A percentile compares a stretch with the other conserved stretches of the same genome.
Conservation (phyloP, 53 echinoderm and acorn worm species). For the Astropecten irregularis region DNA sequence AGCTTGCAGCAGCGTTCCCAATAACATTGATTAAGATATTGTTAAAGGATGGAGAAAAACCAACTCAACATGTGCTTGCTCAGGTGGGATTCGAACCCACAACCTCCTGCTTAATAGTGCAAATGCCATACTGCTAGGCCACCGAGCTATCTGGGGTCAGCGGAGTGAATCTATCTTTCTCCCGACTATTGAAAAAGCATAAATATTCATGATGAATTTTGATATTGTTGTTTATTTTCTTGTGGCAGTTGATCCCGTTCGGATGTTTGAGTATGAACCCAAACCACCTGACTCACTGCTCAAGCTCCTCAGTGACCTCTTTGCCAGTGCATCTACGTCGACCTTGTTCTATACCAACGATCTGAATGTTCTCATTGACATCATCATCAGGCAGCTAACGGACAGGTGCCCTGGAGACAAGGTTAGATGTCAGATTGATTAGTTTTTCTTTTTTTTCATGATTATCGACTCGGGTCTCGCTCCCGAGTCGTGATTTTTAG, state of each 20-base stretch:
- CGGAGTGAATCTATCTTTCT: no score
- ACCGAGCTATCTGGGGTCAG: no score
- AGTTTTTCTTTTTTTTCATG: background rate
- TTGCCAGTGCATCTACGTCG: conserved; percentile 83
- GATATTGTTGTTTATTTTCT: no score
- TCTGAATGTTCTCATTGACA: conserved; percentile 96
- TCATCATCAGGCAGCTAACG: conserved; percentile 87
- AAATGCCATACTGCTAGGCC: no score
- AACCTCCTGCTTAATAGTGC: no score
- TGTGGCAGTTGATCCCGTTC: conserved; percentile 93
- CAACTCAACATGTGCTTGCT: no score
- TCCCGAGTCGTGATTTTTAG: no score
- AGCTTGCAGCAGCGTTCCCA: no score
- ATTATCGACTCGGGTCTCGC: background rate
- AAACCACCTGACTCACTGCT: conserved; percentile 84
- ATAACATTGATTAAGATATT: no score
- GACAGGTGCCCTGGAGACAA: conserved; percentile 81
- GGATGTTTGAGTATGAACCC: conserved; percentile 83
- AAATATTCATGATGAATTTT: background rate
- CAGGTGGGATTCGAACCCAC: no score
- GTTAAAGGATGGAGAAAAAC: no score
- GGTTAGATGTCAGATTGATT: conserved; percentile 45
- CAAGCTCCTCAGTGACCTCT: conserved; percentile 88
- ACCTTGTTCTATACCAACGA: conserved; percentile 97
- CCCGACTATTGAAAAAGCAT: no score